Conservation (phyloP, 2,113 vertebrate genomes). For the Phrynosoma platyrhinos region DNA sequence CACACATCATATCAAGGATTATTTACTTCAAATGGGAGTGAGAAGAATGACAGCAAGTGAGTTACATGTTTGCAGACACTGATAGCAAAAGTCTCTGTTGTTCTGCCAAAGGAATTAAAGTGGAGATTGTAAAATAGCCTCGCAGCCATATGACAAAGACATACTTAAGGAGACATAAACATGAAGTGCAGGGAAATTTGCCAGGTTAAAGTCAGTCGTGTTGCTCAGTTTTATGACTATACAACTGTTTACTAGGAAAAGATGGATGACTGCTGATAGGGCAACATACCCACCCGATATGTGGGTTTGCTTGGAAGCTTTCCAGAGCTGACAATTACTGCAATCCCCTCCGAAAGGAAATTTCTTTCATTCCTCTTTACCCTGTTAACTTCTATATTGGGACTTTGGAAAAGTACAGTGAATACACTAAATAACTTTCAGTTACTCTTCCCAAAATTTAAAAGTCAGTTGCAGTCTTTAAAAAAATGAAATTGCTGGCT, state of each 20-base stretch:
- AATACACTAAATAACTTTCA: not conserved
- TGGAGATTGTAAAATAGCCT: constrained; percentile 74
- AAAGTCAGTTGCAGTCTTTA: not conserved
- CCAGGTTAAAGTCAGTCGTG: constrained; percentile 57
- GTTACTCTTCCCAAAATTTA: not conserved
- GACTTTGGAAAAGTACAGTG: constrained; percentile 15
- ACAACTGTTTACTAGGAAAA: constrained; percentile 61
- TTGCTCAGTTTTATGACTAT: constrained; percentile 56
- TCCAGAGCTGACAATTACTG: constrained; percentile 51
- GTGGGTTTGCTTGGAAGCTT: constrained; percentile 57
- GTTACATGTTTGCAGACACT: constrained; percentile 68
- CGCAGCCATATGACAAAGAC: constrained; percentile 62
- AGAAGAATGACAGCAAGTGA: constrained; percentile 56
- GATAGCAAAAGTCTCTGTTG: constrained; percentile 55
- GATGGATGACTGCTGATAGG: constrained; percentile 57
- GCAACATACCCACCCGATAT: not conserved
- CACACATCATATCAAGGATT: constrained; percentile 42
- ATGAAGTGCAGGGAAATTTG: constrained; percentile 57
- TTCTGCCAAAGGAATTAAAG: constrained; percentile 76
- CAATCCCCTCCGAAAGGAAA: constrained; percentile 56
- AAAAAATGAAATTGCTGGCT: too few species aligned
- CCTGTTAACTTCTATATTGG: constrained; percentile 22
- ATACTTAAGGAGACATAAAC: constrained; percentile 68
- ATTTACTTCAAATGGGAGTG: constrained; percentile 28
- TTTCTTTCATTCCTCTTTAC: constrained; percentile 53